Percentiles rank a stretch among this genome's conserved stretches.
These are phyloP conservation scores for Asbolus verrucosus DNA, from an alignment of 1,140 invertebrate species.

Conservation along the genomic window DNA sequence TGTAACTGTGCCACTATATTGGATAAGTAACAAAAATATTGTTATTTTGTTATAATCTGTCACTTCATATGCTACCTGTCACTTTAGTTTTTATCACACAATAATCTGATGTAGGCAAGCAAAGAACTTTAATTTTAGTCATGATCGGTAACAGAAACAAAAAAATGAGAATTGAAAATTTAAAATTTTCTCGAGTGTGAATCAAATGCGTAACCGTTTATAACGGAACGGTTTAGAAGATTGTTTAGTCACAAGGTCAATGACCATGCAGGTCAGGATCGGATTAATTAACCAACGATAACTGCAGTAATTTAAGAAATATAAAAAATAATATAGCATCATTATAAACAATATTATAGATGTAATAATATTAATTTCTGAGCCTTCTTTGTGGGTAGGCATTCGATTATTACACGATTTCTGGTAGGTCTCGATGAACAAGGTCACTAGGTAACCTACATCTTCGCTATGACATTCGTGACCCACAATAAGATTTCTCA, in stretches of 20 bases:
- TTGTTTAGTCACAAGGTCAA: conserved; percentile 43
- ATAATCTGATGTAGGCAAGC: not conserved
- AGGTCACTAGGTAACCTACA: conserved; percentile 47
- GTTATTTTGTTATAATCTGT: no score
- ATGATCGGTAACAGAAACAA: no score
- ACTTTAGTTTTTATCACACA: not conserved
- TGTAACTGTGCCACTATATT: no score
- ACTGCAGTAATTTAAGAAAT: no score
- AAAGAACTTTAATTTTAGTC: not conserved
- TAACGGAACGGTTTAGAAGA: conserved; percentile 38
- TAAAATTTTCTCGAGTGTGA: not conserved
- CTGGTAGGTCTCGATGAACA: conserved; percentile 24
- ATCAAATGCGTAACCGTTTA: not conserved
- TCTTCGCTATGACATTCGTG: conserved; percentile 11
- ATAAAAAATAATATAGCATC: no score
- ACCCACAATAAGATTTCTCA: conserved; percentile 13
- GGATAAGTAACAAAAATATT: no score
- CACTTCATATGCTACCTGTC: no score
- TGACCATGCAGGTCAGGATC: conserved; percentile 52
- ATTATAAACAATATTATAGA: no score
- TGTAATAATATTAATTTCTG: no score
- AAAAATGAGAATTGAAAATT: no score
- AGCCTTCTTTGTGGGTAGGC: no score
- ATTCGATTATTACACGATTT: no score
- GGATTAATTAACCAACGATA: conserved; percentile 45